These are phyloP conservation scores for Rhyzopertha dominica DNA, from an alignment of 1,140 invertebrate genomes.

Conservation along the genomic window DNA sequence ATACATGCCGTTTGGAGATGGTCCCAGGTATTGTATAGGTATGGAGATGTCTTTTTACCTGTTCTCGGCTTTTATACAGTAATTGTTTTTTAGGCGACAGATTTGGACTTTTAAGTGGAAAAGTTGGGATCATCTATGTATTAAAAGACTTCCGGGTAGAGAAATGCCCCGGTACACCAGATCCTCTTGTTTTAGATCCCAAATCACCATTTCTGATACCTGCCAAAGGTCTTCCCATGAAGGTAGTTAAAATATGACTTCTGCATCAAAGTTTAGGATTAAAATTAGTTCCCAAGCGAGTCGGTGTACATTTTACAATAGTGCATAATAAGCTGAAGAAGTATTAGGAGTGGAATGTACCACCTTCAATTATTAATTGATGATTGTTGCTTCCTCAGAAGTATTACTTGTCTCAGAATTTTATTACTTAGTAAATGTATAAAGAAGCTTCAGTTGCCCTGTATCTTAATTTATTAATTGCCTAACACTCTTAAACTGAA, in stretches of 20 bases:
- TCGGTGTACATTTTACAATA: no score
- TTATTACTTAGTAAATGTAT: no score
- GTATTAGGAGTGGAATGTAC: no score
- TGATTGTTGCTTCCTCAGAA: no score
- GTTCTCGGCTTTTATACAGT: neutral
- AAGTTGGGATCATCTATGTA: conserved; percentile 29
- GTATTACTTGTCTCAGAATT: no score
- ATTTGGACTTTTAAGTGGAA: conserved; percentile 30
- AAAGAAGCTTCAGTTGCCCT: no score
- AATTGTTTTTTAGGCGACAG: conserved; percentile 25
- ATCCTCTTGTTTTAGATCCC: conserved; percentile 18
- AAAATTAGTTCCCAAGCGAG: no score
- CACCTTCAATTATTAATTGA: no score
- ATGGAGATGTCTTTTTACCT: neutral
- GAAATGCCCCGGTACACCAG: conserved; percentile 18
- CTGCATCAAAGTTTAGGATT: no score
- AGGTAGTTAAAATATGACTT: conserved; percentile 15
- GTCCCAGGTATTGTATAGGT: conserved; percentile 56
- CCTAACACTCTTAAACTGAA: no score
- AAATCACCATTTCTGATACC: conserved; percentile 26
- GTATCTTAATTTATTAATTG: no score
- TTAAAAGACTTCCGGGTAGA: conserved; percentile 27
- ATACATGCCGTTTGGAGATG: conserved; percentile 57
- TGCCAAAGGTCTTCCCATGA: conserved; percentile 21
- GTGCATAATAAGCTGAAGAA: no score